A percentile compares a stretch with the other conserved stretches of the same genome.
These are phyloP conservation scores for Trachelus stipa DNA, from an alignment of 2,888 invertebrate genomes.

Conservation along the genomic window DNA sequence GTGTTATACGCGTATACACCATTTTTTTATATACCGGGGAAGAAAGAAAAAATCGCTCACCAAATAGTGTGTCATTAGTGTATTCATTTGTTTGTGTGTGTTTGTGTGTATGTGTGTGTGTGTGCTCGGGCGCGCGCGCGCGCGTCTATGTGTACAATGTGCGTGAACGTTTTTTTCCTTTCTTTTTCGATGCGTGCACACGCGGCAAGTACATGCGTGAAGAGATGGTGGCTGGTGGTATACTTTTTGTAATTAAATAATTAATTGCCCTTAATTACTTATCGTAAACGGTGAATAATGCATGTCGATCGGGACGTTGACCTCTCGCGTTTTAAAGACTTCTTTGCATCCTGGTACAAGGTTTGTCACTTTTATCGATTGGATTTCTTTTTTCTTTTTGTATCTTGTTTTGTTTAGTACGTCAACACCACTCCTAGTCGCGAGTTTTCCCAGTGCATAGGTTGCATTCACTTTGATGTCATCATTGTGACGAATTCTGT, in stretches of 20 bases:
- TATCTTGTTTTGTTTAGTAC: slow-evolving; percentile 63
- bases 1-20: slow-evolving; percentile 5
- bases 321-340: slow-evolving; percentile 60
- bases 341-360: slow-evolving; percentile 65
- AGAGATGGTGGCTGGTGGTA: slow-evolving; percentile 48
- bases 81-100: slow-evolving; percentile 7
- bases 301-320: slow-evolving; percentile 63
- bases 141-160: background rate
- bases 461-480: slow-evolving; percentile 92
- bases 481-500: slow-evolving; percentile 98
- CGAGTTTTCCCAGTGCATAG: slow-evolving; percentile 76
- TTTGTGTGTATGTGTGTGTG: slow-evolving; percentile 5
- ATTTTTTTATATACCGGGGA: slow-evolving; percentile 32
- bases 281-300: slow-evolving; percentile 66
- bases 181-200: slow-evolving; percentile 23
- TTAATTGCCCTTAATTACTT: slow-evolving; percentile 64
- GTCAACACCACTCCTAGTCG: slow-evolving; percentile 75
- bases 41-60: slow-evolving; percentile 3
- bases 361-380: slow-evolving; percentile 70
- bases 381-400: slow-evolving; percentile 69
- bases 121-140: background rate
- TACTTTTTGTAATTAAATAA: slow-evolving; percentile 62
- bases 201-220: slow-evolving; percentile 32
- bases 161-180: background rate
- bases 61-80: slow-evolving; percentile 28